Evolutionary conservation across 2,797 vertebrate species (phyloP).

Genomic region (Chaunax sp.): DNA sequence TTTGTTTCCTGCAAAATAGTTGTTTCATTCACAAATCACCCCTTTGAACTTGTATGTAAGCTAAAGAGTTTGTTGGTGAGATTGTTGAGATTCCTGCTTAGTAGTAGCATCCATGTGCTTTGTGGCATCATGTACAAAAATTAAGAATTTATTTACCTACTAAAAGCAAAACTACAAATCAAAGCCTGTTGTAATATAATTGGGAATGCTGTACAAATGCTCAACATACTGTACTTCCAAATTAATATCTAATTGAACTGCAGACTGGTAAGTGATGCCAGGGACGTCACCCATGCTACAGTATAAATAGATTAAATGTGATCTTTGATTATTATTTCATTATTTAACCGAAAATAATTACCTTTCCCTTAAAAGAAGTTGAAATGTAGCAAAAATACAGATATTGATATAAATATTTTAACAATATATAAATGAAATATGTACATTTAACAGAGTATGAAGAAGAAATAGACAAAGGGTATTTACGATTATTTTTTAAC

Average conservation of each 20-base stretch:
- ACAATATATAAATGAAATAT: slow-evolving; percentile 55
- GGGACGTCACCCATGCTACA: slow-evolving; percentile 31
- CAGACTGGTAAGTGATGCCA: slow-evolving; percentile 33
- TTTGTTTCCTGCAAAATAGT: slow-evolving; percentile 38
- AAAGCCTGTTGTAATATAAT: slow-evolving; percentile 26
- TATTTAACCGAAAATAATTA: slow-evolving; percentile 67
- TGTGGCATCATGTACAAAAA: slow-evolving; percentile 41
- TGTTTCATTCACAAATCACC: slow-evolving; percentile 28
- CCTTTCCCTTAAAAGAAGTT: slow-evolving; percentile 60
- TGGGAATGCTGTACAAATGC: slow-evolving; percentile 55
- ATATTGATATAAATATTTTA: slow-evolving; percentile 59
- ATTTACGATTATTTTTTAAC: slow-evolving; percentile 70
- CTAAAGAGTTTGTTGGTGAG: slow-evolving; percentile 34
- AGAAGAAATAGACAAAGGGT: slow-evolving; percentile 53
- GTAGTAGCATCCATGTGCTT: slow-evolving; percentile 59
- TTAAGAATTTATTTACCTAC: neutral
- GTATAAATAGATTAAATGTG: slow-evolving; percentile 34
- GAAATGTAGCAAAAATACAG: slow-evolving; percentile 76
- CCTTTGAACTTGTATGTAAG: slow-evolving; percentile 45
- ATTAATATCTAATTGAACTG: slow-evolving; percentile 30
- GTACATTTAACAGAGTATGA: slow-evolving; percentile 48
- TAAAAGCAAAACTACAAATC: slow-evolving; percentile 21
- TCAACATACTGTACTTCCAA: slow-evolving; percentile 24
- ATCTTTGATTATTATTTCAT: slow-evolving; percentile 48
- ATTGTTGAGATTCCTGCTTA: slow-evolving; percentile 45